These are phyloP conservation scores for Agrochola macilenta DNA, from an alignment of 2,888 invertebrate species.

Conservation along the genomic window DNA sequence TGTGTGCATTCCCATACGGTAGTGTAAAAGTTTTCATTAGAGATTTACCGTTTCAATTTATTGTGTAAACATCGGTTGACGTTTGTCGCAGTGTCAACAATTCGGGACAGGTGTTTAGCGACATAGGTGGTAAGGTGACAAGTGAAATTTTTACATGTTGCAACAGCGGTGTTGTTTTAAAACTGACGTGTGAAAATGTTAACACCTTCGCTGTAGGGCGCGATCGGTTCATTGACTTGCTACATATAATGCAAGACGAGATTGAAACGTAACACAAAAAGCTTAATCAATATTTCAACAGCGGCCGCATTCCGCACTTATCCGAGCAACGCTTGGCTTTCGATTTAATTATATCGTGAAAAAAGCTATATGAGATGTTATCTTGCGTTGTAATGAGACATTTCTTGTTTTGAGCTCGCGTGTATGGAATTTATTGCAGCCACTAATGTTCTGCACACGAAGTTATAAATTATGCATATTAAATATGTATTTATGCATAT, in stretches of 20 bases:
- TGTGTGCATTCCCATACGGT: conserved; percentile 71
- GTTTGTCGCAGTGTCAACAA: conserved; percentile 76
- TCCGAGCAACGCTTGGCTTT: conserved; percentile 77
- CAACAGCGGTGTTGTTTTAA: conserved; percentile 69
- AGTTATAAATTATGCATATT: conserved; percentile 51
- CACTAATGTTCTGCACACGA: conserved; percentile 37
- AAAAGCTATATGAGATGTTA: conserved; percentile 71
- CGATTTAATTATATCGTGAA: conserved; percentile 84
- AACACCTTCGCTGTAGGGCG: conserved; percentile 61
- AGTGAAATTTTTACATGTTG: conserved; percentile 72
- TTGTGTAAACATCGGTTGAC: conserved; percentile 74
- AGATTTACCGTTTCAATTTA: conserved; percentile 80
- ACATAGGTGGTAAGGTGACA: conserved; percentile 78
- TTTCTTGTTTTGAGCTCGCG: conserved; percentile 56
- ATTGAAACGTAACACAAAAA: conserved; percentile 75
- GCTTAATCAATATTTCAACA: conserved; percentile 83
- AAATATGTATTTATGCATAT: conserved; percentile 57
- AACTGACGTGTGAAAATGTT: conserved; percentile 69
- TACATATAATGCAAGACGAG: conserved; percentile 67
- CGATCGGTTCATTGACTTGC: conserved; percentile 70
- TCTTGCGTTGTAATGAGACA: conserved; percentile 55
- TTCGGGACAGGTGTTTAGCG: conserved; percentile 75
- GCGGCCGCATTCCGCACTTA: conserved; percentile 82
- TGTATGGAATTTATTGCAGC: conserved; percentile 43
- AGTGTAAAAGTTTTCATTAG: conserved; percentile 70